Evolutionary conservation across 1,140 invertebrate species (phyloP).

Genomic region (Lanistes nyassanus): DNA sequence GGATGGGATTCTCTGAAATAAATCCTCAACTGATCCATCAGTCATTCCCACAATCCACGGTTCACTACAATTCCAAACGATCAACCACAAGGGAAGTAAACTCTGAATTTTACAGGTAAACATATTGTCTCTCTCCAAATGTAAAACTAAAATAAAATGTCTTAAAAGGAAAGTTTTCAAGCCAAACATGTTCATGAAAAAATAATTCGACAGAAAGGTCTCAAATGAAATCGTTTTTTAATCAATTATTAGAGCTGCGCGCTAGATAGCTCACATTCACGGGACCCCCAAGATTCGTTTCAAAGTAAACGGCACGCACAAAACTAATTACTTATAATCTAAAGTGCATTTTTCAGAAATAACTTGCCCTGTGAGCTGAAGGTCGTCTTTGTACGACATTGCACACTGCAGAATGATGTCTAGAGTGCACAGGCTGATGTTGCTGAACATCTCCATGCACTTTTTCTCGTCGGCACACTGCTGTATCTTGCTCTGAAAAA

Average conservation of each 20-base stretch:
- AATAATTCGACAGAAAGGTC: neutral
- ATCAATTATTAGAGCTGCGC: neutral
- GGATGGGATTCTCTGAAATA: slow-evolving; percentile 39
- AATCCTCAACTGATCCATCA: neutral
- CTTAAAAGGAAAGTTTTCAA: too few relatives aligned
- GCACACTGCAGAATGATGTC: slow-evolving; percentile 58
- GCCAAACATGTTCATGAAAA: neutral
- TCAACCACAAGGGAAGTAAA: neutral
- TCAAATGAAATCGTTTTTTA: neutral
- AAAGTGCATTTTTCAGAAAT: neutral
- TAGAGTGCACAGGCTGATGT: slow-evolving; percentile 52
- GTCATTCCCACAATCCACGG: too few relatives aligned
- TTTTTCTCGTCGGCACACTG: slow-evolving; percentile 27
- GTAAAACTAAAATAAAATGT: too few relatives aligned
- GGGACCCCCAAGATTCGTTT: neutral
- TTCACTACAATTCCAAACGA: neutral
- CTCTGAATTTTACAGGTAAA: too few relatives aligned
- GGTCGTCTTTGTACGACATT: slow-evolving; percentile 50
- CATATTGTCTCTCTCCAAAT: too few relatives aligned
- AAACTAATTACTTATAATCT: neutral
- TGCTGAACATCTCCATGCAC: slow-evolving; percentile 44
- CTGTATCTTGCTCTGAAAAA: slow-evolving; percentile 39
- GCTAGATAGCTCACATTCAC: neutral
- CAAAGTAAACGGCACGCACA: neutral
- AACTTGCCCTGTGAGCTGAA: slow-evolving; percentile 49